A percentile compares a stretch with the other conserved stretches of the same genome.
phyloP scores from a whole-genome alignment of 2,113 vertebrate species.

The Leiothrix lutea region DNA sequence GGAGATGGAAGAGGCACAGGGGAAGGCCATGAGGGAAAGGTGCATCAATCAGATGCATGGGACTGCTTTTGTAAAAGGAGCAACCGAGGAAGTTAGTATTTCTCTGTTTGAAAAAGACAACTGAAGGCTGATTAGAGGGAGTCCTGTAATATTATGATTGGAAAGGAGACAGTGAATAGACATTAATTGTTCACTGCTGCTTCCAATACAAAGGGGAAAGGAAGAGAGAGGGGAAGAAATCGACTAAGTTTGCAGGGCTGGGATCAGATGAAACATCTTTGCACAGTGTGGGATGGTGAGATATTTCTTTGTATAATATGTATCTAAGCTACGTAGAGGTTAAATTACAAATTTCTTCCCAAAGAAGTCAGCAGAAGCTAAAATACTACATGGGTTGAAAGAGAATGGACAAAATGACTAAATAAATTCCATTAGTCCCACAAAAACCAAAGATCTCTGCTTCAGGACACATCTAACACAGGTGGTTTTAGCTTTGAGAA shows the following conservation, averaged over 20 bases:
- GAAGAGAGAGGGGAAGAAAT: background rate
- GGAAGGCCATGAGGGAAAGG: background rate
- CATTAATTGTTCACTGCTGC: background rate
- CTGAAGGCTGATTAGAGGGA: background rate
- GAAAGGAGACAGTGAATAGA: background rate
- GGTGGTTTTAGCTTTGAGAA: background rate
- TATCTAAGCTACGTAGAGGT: background rate
- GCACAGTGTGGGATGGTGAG: background rate
- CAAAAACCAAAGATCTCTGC: background rate
- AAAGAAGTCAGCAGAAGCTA: background rate
- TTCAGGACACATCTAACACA: background rate
- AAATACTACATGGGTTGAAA: background rate
- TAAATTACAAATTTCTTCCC: background rate
- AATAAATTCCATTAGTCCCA: background rate
- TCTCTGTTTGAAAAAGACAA: background rate
- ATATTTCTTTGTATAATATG: background rate
- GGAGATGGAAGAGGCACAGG: background rate
- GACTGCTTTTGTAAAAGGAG: background rate
- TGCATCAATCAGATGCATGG: background rate
- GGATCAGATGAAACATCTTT: background rate
- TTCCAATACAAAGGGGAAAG: background rate
- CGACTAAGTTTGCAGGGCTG: background rate
- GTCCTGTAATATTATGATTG: background rate
- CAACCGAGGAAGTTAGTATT: background rate
- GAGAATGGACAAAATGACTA: background rate